Percentiles rank a stretch among this genome's conserved stretches.
Evolutionary conservation across 2,888 invertebrate species (phyloP).

Genomic region (Pyralis farinalis): DNA sequence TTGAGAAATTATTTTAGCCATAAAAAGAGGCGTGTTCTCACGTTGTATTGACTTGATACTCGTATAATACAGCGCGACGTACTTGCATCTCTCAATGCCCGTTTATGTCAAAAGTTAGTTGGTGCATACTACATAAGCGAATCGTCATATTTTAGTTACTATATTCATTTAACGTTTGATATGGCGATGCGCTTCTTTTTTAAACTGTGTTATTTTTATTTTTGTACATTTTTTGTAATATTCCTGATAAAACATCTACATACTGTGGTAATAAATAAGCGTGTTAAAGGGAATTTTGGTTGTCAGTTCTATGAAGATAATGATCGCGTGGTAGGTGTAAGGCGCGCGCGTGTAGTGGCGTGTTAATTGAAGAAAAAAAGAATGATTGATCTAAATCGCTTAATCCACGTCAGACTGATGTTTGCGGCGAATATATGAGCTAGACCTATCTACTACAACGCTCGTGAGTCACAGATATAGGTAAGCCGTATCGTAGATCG

Average conservation of each 20-base stretch:
- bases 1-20: too few relatives aligned
- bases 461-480: constrained; percentile 13
- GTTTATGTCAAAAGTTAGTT: too few relatives aligned
- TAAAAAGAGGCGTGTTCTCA: too few relatives aligned
- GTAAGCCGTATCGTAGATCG: constrained; percentile 5
- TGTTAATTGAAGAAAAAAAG: constrained; percentile 8
- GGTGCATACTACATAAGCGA: too few relatives aligned
- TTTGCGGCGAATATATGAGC: constrained; percentile 6
- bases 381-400: constrained; percentile 10
- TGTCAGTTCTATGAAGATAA: constrained; percentile 5
- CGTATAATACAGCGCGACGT: too few relatives aligned
- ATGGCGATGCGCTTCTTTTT: too few relatives aligned
- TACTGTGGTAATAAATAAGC: not conserved
- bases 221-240: too few relatives aligned
- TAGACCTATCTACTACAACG: constrained; percentile 13
- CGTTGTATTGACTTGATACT: too few relatives aligned
- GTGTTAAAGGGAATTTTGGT: not conserved
- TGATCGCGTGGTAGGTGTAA: not conserved
- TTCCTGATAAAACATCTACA: not conserved
- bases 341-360: not conserved
- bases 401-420: constrained; percentile 8
- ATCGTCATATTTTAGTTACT: too few relatives aligned
- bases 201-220: too few relatives aligned
- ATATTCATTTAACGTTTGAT: too few relatives aligned
- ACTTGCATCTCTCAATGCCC: too few relatives aligned